Evolutionary conservation across 2,888 invertebrate genomes (phyloP), one percentile per base, ranked within the genome.

Genomic region (Brachylomia viminalis): DNA sequence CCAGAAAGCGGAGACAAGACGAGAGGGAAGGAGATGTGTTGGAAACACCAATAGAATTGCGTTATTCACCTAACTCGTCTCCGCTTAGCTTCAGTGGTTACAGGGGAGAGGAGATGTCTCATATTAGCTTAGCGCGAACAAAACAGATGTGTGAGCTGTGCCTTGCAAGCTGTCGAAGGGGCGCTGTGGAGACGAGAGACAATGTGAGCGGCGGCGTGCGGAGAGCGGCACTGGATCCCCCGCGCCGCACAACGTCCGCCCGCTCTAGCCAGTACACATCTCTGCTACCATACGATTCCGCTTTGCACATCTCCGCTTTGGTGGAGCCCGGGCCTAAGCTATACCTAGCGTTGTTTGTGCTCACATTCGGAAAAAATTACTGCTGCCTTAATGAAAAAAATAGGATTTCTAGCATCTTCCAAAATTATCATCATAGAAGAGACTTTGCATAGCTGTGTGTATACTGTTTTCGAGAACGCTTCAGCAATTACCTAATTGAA

Each of bases 401-500:
- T 11, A 17, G 23, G 49, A 49, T n/a, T 58, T 42, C n/a, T 2
- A 52, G 65, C n/a, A 30, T 47, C 0, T 58, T 38, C n/a, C 42
- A 23, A 68, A 68, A 58, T 13, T 1, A 45, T 20, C 33, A 15
- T 56, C 38, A 42, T 54, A 47, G 15, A 62, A 68, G 2, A 1
- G 17, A 56, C 56, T 15, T n/a, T 49, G 62, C 52, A 58, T 62
- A n/a, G 27, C 54, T 38, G 13, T 23, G 6, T 56, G n/a, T 52
- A 13, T 49, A 47, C 59, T 56, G 52, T 23, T n/a, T 65, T 49
- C 38, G 33, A 58, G 17, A 42, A 71, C 33, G 52, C 52, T 77
- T 58, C 47, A 76, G 64, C 64, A 74, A 79, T 86, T 68, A 76
- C 38, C 52, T 82, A 77, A 84, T 84, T 82, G 67, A 81, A 67